A percentile compares a stretch with the other conserved stretches of the same genome.
phyloP scores from a whole-genome alignment of 2,113 vertebrate species.

The Platysternon megacephalum region DNA sequence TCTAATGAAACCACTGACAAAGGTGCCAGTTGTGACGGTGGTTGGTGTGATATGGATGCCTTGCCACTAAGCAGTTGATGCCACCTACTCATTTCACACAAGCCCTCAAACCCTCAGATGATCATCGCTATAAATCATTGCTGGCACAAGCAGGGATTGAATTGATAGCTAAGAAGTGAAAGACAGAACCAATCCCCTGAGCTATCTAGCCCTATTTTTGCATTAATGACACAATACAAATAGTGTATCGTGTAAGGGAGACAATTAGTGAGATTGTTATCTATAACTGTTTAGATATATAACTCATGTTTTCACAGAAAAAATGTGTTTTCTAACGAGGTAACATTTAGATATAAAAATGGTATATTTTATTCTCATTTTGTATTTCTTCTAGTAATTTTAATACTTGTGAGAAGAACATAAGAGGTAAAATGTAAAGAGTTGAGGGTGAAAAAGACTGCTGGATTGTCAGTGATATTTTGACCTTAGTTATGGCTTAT shows the following conservation, averaged over 20 bases:
- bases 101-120: slow-evolving; percentile 50
- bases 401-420: background rate
- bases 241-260: background rate
- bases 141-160: slow-evolving; percentile 41
- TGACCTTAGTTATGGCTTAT: background rate
- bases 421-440: slow-evolving; percentile 10
- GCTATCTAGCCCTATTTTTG: background rate
- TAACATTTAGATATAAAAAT: background rate
- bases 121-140: slow-evolving; percentile 54
- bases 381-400: background rate
- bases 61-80: slow-evolving; percentile 31
- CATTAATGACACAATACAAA: slow-evolving; percentile 39
- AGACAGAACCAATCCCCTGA: slow-evolving; percentile 46
- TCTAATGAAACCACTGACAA: slow-evolving; percentile 42
- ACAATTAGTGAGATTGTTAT: background rate
- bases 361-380: background rate
- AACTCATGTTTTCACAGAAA: rapidly evolving
- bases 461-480: background rate
- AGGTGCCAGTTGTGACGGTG: slow-evolving; percentile 13
- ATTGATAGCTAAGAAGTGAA: slow-evolving; percentile 65
- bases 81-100: slow-evolving; percentile 39
- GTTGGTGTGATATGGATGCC: slow-evolving; percentile 18
- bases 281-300: background rate
- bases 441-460: background rate
- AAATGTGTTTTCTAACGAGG: background rate